Percentiles rank a stretch among this genome's conserved stretches.
Evolutionary conservation across 2,113 vertebrate species (phyloP).

Genomic region (Odontesthes bonariensis): DNA sequence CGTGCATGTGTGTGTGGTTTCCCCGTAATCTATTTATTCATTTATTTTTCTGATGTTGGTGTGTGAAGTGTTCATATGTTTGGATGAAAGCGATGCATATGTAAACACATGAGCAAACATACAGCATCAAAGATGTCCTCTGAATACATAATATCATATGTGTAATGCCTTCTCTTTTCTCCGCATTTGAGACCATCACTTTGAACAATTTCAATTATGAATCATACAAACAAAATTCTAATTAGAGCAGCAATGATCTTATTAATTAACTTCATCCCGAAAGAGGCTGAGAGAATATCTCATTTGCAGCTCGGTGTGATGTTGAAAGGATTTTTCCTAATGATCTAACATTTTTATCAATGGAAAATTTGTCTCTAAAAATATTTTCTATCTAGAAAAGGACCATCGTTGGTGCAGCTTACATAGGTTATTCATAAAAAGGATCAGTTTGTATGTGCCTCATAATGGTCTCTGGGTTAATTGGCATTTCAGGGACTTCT

Average conservation of each 20-base stretch:
- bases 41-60: not conserved
- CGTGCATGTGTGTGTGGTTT: too few species aligned
- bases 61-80: not conserved
- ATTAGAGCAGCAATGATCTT: conserved; percentile 53
- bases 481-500: conserved; percentile 12
- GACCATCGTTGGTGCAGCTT: not conserved
- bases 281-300: conserved; percentile 55
- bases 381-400: conserved; percentile 16
- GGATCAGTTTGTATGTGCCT: conserved; percentile 3
- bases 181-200: not conserved
- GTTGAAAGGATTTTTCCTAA: conserved; percentile 44
- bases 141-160: not conserved
- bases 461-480: conserved; percentile 18
- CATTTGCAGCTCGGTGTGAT: conserved; percentile 50
- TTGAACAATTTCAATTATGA: conserved; percentile 26
- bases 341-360: conserved; percentile 25
- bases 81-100: too few species aligned
- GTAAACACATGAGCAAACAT: not conserved
- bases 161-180: not conserved
- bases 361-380: conserved; percentile 20
- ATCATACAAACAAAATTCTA: conserved; percentile 33
- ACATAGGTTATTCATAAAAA: not conserved
- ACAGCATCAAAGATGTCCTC: not conserved
- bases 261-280: conserved; percentile 63
- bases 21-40: too few species aligned